Percentiles rank a stretch among this genome's conserved stretches.
Conservation (phyloP, 2,888 invertebrate genomes). For the Cheilosia urbana region DNA sequence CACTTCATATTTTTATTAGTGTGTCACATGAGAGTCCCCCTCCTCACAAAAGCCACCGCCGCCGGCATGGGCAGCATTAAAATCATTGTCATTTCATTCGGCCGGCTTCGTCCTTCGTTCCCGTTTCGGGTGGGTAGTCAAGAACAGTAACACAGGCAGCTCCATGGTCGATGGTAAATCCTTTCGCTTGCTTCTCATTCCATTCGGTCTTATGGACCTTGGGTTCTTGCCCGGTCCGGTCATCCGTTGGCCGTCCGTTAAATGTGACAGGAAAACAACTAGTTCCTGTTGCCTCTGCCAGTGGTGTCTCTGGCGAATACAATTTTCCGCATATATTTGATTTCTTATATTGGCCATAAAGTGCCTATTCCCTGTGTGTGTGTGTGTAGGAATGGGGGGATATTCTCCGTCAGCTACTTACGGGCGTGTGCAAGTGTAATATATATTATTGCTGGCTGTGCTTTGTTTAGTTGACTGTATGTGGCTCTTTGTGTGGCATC, state of each 20-base stretch:
- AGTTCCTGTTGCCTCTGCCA: conserved; percentile 36
- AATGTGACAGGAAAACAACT: neutral
- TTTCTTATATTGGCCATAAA: conserved; percentile 69
- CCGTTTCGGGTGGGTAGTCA: conserved; percentile 15
- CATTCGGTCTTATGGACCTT: conserved; percentile 1
- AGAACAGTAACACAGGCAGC: conserved; percentile 1
- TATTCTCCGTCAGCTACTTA: conserved; percentile 12
- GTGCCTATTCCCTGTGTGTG: conserved; percentile 3
- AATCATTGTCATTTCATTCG: conserved; percentile 50
- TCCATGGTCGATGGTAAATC: too few relatives aligned
- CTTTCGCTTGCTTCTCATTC: conserved; percentile 42
- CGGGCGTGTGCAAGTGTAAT: conserved; percentile 11
- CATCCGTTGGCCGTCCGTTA: conserved; percentile 1
- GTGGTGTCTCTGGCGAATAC: conserved; percentile 34
- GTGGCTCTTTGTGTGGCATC: conserved; percentile 53
- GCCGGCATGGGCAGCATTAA: conserved; percentile 28
- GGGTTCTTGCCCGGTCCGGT: conserved; percentile 1
- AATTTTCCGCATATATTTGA: conserved; percentile 66
- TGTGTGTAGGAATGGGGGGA: too few relatives aligned
- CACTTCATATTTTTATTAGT: conserved; percentile 54
- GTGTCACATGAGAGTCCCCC: conserved; percentile 24
- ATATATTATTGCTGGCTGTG: conserved; percentile 30
- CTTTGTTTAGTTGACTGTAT: conserved; percentile 37
- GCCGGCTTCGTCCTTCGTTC: conserved; percentile 6
- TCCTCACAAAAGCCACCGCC: conserved; percentile 5